Base-by-base conservation (phyloP, 2,113 vertebrate genomes). In the Rhinoptilus africanus region DNA sequence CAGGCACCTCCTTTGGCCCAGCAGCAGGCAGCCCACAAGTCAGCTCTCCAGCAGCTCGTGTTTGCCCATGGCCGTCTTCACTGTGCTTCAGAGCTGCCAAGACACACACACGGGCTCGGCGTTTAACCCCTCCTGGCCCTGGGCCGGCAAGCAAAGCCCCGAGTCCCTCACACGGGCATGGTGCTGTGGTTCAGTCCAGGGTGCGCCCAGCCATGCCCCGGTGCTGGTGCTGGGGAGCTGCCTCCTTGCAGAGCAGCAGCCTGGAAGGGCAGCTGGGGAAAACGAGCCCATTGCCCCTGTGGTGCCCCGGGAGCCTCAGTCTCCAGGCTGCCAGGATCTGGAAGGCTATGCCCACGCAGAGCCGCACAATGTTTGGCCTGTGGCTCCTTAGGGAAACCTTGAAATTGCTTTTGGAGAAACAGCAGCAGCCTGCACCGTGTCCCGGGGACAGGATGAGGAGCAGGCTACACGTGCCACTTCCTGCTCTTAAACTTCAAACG, bases 401-500 rank as follows among this genome's bases (percentile, higher is more conserved):
- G 39, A 53, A 83, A 48, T 6, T 85, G 43, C 68, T 83, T 85
- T 75, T n/a, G 80, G 83, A 81, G 68, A 67, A 71, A 34, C 30
- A 76, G 85, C 77, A 88, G 86, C 67, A 75, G 90, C 26, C 63
- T 62, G 62, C 37, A n/a, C 87, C 14, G 2, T 3, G 47, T 60
- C 81, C 78, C 83, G 74, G 67, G 85, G 84, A 93, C 66, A 75
- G 84, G 62, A 63, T 75, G 86, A 47, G 79, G 95, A 95, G 63
- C 92, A 86, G 75, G 82, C 71, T 92, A 75, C 75, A 91, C 63
- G 67, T 30, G 45, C 54, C 78, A 66, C 67, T 75, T 88, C 73
- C 68, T 82, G 78, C 87, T 77, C 91, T 84, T 68, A 81, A 73
- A 97, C 97, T 98, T 98, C 98, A 98, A 97, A 98, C 41, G 32